Conservation (phyloP, 2,113 vertebrate species). For the Ardeotis arabs region DNA sequence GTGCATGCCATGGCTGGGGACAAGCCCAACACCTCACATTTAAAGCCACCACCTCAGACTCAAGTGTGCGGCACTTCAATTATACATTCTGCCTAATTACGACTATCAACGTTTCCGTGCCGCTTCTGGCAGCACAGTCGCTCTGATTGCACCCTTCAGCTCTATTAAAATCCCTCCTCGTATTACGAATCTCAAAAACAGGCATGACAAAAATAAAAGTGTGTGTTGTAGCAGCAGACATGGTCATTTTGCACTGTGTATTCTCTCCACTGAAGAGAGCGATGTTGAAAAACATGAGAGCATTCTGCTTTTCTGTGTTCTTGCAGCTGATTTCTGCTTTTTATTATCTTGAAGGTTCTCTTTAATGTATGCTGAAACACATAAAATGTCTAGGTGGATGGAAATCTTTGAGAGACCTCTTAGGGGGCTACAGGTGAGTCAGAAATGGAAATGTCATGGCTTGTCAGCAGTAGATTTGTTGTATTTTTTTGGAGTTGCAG, state of each 20-base stretch:
- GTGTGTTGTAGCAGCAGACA: not conserved
- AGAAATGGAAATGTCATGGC: not conserved
- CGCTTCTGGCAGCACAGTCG: not conserved
- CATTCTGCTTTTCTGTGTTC: not conserved
- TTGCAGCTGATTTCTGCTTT: conserved; percentile 25
- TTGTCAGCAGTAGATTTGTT: not conserved
- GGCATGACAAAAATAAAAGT: not conserved
- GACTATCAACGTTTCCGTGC: not conserved
- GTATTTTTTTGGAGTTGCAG: not conserved
- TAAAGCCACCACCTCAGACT: not conserved
- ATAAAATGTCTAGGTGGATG: conserved; percentile 27
- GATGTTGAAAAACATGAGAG: not conserved
- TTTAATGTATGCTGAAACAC: conserved; percentile 6
- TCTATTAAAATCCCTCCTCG: not conserved
- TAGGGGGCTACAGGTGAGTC: not conserved
- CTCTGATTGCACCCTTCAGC: not conserved
- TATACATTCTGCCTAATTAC: not conserved
- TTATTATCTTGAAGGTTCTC: conserved; percentile 31
- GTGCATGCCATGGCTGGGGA: accelerated
- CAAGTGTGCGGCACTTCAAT: not conserved
- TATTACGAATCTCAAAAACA: not conserved
- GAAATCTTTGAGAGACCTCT: not conserved
- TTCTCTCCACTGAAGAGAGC: not conserved
- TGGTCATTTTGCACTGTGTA: not conserved
- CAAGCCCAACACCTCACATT: accelerated